phyloP scores from a whole-genome alignment of 1,140 invertebrate genomes.

The Orussus abietinus region DNA sequence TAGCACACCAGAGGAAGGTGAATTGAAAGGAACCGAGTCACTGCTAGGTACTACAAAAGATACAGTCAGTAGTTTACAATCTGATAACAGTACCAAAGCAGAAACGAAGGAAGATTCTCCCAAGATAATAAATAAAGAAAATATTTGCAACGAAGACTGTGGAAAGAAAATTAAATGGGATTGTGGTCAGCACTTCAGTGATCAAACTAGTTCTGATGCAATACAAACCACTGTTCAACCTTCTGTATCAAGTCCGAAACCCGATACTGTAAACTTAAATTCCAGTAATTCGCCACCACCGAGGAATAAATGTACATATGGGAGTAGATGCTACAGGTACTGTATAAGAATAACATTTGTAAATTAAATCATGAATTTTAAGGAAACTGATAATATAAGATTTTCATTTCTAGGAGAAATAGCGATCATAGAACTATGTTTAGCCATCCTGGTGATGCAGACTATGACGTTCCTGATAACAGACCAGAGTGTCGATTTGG shows the following conservation, averaged over 20 bases:
- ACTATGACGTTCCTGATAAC: constrained; percentile 50
- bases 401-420: constrained; percentile 42
- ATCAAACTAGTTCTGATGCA: constrained; percentile 6
- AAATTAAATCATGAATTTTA: constrained; percentile 1
- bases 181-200: constrained; percentile 14
- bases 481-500: constrained; percentile 56
- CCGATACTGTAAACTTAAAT: not conserved
- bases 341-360: not conserved
- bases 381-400: constrained; percentile 4
- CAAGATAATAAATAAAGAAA: not conserved
- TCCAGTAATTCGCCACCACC: not conserved
- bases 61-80: too few relatives aligned
- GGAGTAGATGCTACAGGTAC: constrained; percentile 17
- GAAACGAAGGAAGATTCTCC: not conserved
- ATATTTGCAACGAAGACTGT: not conserved
- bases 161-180: constrained; percentile 25
- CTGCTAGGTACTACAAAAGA: not conserved
- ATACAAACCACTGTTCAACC: constrained; percentile 7
- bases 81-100: not conserved
- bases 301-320: constrained; percentile 19
- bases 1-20: too few relatives aligned
- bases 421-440: constrained; percentile 42
- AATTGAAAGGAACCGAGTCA: not conserved
- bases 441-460: constrained; percentile 54
- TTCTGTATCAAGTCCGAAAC: constrained; percentile 1